Conservation (phyloP, 2,113 vertebrate genomes). For the Elephas maximus region DNA sequence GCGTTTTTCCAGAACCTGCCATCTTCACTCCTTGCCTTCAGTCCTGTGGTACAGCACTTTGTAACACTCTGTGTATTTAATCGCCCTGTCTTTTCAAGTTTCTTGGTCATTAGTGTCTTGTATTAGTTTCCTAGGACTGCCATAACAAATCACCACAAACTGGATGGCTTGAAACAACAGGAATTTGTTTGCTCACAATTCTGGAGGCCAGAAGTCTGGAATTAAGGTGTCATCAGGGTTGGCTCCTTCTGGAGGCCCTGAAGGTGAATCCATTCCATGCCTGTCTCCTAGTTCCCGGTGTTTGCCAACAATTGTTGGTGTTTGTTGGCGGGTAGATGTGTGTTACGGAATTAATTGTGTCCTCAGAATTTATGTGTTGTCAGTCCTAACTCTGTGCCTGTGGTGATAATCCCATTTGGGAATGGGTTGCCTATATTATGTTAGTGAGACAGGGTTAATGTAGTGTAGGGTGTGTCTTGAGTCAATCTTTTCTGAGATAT, state of each 20-base stretch:
- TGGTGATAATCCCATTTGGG: no score
- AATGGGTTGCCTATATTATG: no score
- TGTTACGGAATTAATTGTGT: no score
- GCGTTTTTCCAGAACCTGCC: accelerated
- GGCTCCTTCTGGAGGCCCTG: neutral
- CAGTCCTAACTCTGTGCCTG: no score
- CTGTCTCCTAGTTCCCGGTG: neutral
- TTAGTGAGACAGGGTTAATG: no score
- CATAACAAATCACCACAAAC: neutral
- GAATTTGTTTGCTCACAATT: neutral
- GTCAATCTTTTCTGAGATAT: no score
- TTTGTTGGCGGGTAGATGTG: neutral
- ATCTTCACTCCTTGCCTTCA: neutral
- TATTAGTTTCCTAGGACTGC: neutral
- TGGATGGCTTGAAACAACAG: neutral
- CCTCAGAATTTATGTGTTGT: no score
- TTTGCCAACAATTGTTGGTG: neutral
- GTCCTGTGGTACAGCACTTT: neutral
- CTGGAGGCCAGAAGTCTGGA: neutral
- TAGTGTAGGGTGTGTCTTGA: no score
- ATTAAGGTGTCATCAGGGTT: neutral
- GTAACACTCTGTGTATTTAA: neutral
- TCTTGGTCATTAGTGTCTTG: neutral
- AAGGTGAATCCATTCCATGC: neutral
- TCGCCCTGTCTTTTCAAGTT: neutral